A percentile compares a stretch with the other conserved stretches of the same genome.
Conservation (phyloP, 2,797 vertebrate genomes). For the Nyctalus aviator region DNA sequence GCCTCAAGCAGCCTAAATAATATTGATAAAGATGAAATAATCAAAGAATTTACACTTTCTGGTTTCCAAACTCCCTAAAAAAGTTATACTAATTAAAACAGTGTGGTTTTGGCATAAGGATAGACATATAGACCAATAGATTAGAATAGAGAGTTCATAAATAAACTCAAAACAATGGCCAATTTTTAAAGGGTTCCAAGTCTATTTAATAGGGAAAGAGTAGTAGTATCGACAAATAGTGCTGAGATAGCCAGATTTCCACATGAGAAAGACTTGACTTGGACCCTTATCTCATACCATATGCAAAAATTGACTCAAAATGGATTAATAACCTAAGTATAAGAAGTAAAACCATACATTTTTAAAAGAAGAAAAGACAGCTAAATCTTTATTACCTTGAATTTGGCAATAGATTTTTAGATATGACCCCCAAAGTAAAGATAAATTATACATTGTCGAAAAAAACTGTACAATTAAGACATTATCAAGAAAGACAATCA, state of each 20-base stretch:
- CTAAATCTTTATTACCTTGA: neutral
- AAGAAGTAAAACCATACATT: neutral
- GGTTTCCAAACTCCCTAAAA: neutral
- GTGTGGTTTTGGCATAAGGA: neutral
- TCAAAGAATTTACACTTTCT: neutral
- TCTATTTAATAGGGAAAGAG: neutral
- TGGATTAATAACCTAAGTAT: neutral
- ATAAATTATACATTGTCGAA: neutral
- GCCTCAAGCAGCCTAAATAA: neutral
- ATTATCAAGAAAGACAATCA: neutral
- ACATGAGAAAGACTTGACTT: neutral
- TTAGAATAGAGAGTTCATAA: neutral
- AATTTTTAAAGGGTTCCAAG: neutral
- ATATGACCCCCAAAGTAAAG: neutral
- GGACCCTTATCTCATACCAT: neutral
- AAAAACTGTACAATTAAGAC: neutral
- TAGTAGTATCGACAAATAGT: neutral
- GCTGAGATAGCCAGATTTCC: neutral
- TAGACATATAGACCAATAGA: neutral
- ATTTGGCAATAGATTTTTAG: neutral
- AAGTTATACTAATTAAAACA: neutral
- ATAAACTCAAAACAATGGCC: neutral
- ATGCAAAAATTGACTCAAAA: neutral
- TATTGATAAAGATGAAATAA: neutral
- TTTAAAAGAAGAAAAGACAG: neutral